phyloP scores from a whole-genome alignment of 1,140 invertebrate genomes.

The Contarinia nasturtii region DNA sequence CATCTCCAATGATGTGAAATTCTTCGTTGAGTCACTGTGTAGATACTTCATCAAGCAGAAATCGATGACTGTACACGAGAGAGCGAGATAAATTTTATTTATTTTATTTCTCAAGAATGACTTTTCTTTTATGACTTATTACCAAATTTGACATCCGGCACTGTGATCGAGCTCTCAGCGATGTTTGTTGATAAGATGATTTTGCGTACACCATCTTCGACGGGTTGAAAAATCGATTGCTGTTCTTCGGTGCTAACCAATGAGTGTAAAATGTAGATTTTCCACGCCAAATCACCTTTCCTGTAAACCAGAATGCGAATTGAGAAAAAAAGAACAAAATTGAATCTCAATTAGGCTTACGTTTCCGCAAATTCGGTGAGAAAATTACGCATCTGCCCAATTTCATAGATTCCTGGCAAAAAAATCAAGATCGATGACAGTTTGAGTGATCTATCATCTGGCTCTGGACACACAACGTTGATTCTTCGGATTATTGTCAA shows the following conservation, averaged over 20 bases:
- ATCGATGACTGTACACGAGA: slow-evolving; percentile 78
- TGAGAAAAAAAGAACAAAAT: no score
- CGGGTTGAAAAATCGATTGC: slow-evolving; percentile 9
- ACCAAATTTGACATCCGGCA: slow-evolving; percentile 81
- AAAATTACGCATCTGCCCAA: slow-evolving; percentile 28
- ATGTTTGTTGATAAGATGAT: slow-evolving; percentile 92
- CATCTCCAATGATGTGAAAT: slow-evolving; percentile 60
- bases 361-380: background rate
- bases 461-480: slow-evolving; percentile 50
- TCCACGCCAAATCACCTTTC: no score
- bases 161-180: slow-evolving; percentile 91
- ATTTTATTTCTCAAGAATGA: no score
- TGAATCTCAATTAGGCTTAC: no score
- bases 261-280: slow-evolving; percentile 11
- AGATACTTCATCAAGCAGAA: slow-evolving; percentile 83
- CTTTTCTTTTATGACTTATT: slow-evolving; percentile 10
- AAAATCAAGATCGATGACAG: slow-evolving; percentile 60
- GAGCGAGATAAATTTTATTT: no score
- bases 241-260: slow-evolving; percentile 15
- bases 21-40: slow-evolving; percentile 48
- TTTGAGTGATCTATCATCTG: slow-evolving; percentile 10
- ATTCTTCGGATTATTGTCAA: slow-evolving; percentile 34
- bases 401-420: slow-evolving; percentile 70
- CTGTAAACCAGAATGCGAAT: no score
- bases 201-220: slow-evolving; percentile 28